Evolutionary conservation across 1,140 invertebrate species (phyloP).

Genomic region (Lethrus apterus): DNA sequence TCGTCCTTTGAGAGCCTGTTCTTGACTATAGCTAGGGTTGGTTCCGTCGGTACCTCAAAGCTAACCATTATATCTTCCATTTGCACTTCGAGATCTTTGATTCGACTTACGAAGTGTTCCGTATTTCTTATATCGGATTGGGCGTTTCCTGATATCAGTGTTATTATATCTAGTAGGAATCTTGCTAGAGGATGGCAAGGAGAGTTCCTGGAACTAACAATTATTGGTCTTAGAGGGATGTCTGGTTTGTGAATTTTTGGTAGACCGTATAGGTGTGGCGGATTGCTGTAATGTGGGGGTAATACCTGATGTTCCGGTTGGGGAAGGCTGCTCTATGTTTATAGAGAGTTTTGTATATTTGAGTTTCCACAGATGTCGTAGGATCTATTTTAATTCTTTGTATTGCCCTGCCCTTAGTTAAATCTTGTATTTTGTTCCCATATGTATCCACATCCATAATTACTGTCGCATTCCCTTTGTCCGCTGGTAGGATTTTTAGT

Average conservation of each 20-base stretch:
- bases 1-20: slow-evolving; percentile 11
- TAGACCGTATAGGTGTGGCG: slow-evolving; percentile 21
- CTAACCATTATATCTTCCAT: slow-evolving; percentile 15
- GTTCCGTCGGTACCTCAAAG: slow-evolving; percentile 14
- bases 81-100: neutral
- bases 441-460: slow-evolving; percentile 6
- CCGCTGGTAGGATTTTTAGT: slow-evolving; percentile 1
- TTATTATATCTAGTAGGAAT: slow-evolving; percentile 2
- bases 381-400: slow-evolving; percentile 3
- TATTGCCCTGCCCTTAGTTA: slow-evolving; percentile 1
- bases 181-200: slow-evolving; percentile 13
- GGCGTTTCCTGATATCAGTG: neutral
- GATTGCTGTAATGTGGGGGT: slow-evolving; percentile 7
- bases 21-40: slow-evolving; percentile 1
- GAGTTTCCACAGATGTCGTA: slow-evolving; percentile 1
- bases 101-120: slow-evolving; percentile 12
- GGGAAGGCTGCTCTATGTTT: slow-evolving; percentile 2
- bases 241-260: slow-evolving; percentile 22
- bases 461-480: slow-evolving; percentile 2
- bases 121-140: slow-evolving; percentile 15
- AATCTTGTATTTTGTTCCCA: slow-evolving; percentile 6
- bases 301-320: neutral
- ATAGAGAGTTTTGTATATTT: neutral
- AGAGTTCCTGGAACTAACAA: slow-evolving; percentile 14
- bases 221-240: slow-evolving; percentile 18